Evolutionary conservation across 1,140 invertebrate species (phyloP), one percentile per base, ranked within the genome.

Genomic region (Ostrea edulis): DNA sequence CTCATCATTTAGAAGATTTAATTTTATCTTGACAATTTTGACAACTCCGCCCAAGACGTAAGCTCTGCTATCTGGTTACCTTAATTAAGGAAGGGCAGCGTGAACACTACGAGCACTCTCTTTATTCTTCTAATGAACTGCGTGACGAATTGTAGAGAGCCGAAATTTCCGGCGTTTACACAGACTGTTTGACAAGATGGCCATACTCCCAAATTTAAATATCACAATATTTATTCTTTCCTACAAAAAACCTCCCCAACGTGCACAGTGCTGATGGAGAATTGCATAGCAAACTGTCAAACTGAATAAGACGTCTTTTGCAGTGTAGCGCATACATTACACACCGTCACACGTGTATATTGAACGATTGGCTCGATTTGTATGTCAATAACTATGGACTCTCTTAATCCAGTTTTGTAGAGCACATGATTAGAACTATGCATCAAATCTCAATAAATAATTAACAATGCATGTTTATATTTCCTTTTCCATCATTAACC

Each of bases 221-320:
- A 77, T 77, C 29, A 77, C 29, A 77, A 77, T 77, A 77, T 77
- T 77, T 77, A 77, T 77, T 77, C 68, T 77, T 77, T 77, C 35
- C 68, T 77, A 77, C 25, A 77, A 77, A 77, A 77, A 77, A 77
- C 68, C 68, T 77, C 68, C 68, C 68, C 68, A 77, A 77, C 68
- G 68, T 77, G 68, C 68, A 77, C 29, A 12, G 25, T 14, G 35
- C 68, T 29, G 25, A 77, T 77, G 25, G 68, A 77, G n/a, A 77
- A 77, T 77, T 77, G 68, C 68, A 77, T 25, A 77, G 68, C 68
- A 77, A 77, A 77, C 68, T 77, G 68, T 77, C 22, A 35, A 44
- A 77, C 68, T 8, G 22, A 8, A 8, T 12, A 25, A 25, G 25
- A 11, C 68, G 22, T 77, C 68, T 12, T 77, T 29, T 77, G 25